A percentile compares a stretch with the other conserved stretches of the same genome.
These are phyloP conservation scores for Protomyctophum bolini DNA, from an alignment of 2,113 vertebrate genomes.

Conservation along the genomic window DNA sequence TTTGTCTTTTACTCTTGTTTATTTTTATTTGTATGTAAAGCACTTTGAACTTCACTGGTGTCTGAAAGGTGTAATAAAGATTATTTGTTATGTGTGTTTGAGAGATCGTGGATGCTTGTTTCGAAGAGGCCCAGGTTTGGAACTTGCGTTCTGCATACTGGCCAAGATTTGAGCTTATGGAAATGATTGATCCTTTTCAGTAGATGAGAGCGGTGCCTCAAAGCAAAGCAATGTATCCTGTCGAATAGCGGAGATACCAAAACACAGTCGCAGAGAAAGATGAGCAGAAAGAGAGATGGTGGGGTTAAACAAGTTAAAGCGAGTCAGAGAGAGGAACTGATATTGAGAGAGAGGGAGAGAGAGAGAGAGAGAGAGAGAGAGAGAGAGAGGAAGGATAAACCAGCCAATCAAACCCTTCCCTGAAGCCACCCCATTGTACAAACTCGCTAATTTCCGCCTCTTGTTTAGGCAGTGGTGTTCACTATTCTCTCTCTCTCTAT, in stretches of 20 bases:
- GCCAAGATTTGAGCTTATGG: neutral
- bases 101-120: too few species aligned
- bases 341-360: neutral
- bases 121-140: too few species aligned
- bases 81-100: too few species aligned
- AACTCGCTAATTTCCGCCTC: constrained; percentile 26
- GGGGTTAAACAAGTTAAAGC: constrained; percentile 4
- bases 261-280: neutral
- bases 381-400: constrained; percentile 2
- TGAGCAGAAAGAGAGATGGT: neutral
- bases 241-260: neutral
- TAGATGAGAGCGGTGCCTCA: neutral
- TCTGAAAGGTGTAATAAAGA: too few species aligned
- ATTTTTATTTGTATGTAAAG: too few species aligned
- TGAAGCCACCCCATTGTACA: constrained; percentile 6
- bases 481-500: neutral
- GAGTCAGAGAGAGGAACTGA: neutral
- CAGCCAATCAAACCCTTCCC: constrained; percentile 25
- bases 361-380: neutral
- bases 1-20: too few species aligned
- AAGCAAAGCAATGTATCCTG: neutral
- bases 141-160: neutral
- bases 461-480: neutral
- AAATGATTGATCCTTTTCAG: neutral
- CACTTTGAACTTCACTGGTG: too few species aligned